These are phyloP conservation scores for Otolemur garnettii DNA, from an alignment of 2,113 vertebrate genomes.

Conservation along the genomic window DNA sequence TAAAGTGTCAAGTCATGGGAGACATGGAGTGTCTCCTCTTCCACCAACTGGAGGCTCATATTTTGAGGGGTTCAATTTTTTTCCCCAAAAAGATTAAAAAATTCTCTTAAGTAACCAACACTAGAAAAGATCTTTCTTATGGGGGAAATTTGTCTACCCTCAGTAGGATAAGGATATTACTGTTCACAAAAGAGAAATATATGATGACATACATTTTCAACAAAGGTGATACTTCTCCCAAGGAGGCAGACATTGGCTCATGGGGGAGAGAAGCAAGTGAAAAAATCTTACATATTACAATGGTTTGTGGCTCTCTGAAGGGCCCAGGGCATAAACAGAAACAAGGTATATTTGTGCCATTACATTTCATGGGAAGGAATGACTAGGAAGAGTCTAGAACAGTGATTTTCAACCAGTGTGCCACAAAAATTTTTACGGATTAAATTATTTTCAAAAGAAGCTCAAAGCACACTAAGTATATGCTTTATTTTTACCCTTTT, in stretches of 20 bases:
- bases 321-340: neutral
- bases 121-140: neutral
- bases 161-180: neutral
- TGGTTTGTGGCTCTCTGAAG: neutral
- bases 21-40: neutral
- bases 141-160: neutral
- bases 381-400: neutral
- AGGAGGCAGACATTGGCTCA: neutral
- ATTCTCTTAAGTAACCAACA: neutral
- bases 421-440: no score
- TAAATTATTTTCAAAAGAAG: no score
- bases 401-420: no score
- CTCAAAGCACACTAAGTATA: no score
- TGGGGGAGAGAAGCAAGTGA: neutral
- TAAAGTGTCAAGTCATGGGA: neutral
- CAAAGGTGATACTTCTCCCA: neutral
- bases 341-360: no score
- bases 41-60: neutral
- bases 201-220: neutral
- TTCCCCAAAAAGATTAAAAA: neutral
- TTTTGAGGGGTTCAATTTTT: neutral
- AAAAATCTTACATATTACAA: neutral
- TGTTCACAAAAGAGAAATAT: neutral
- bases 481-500: no score
- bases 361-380: neutral